Evolutionary conservation across 1,140 invertebrate genomes (phyloP).

Genomic region (Nomia melanderi): DNA sequence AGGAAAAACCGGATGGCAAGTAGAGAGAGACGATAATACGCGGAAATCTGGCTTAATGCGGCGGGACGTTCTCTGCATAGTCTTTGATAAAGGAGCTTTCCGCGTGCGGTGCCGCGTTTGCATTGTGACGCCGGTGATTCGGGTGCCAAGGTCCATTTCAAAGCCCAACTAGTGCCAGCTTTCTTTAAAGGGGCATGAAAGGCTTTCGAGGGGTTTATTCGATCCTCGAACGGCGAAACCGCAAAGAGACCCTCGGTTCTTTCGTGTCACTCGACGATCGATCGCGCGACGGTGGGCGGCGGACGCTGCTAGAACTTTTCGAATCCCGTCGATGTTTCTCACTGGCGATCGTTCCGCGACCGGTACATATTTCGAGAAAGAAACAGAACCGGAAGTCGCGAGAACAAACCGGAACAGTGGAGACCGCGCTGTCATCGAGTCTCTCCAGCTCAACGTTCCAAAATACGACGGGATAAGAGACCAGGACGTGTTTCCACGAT

Average conservation of each 20-base stretch:
- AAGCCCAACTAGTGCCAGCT: not conserved
- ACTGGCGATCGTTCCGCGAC: not conserved
- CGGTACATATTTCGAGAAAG: not conserved
- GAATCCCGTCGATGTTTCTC: conserved; percentile 17
- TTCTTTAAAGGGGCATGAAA: conserved; percentile 2
- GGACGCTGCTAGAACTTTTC: not conserved
- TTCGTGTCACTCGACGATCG: not conserved
- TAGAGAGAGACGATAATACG: conserved; percentile 1
- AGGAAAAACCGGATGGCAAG: not conserved
- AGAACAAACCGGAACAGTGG: too few relatives aligned
- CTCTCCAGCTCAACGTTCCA: not conserved
- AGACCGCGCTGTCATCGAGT: not conserved
- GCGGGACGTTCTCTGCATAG: conserved; percentile 14
- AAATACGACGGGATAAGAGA: not conserved
- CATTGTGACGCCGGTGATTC: conserved; percentile 25
- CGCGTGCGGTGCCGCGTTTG: conserved; percentile 2
- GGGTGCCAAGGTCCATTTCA: not conserved
- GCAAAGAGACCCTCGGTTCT: not conserved
- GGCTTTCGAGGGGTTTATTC: not conserved
- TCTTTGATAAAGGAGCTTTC: conserved; percentile 9
- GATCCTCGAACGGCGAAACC: not conserved
- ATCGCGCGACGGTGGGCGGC: not conserved
- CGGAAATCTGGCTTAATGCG: conserved; percentile 26
- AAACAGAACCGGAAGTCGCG: not conserved
- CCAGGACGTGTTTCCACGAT: conserved; percentile 6